These are phyloP conservation scores for Indicator maculatus DNA, from an alignment of 2,113 vertebrate genomes.

Conservation along the genomic window DNA sequence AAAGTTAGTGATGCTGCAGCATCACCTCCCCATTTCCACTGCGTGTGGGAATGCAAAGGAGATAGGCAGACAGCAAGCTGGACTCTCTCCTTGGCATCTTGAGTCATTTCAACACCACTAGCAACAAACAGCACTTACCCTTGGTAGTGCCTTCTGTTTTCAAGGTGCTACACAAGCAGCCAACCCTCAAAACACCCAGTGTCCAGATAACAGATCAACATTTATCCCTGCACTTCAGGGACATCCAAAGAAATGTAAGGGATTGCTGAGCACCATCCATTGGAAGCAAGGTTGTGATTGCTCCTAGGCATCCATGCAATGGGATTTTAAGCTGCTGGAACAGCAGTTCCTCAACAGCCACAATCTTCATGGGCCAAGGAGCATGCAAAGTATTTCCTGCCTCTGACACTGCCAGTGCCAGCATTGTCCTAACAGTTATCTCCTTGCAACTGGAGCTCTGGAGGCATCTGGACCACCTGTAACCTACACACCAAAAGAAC, in stretches of 20 bases:
- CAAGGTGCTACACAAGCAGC: background rate
- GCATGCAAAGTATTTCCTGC: background rate
- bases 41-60: conserved; percentile 29
- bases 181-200: background rate
- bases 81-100: background rate
- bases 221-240: background rate
- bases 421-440: background rate
- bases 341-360: background rate
- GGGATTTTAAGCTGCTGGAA: background rate
- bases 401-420: background rate
- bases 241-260: background rate
- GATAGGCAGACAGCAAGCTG: conserved; percentile 4
- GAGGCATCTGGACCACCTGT: background rate
- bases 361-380: background rate
- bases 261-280: background rate
- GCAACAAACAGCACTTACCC: conserved; percentile 27
- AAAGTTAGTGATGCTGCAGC: background rate
- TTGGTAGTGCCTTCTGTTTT: conserved; percentile 7
- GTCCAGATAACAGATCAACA: background rate
- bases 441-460: background rate
- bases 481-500: background rate
- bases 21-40: background rate
- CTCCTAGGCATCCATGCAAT: background rate
- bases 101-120: conserved; percentile 2
- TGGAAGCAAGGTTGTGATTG: background rate